These are phyloP conservation scores for Protobothrops mucrosquamatus DNA, from an alignment of 2,113 vertebrate genomes.

Conservation along the genomic window DNA sequence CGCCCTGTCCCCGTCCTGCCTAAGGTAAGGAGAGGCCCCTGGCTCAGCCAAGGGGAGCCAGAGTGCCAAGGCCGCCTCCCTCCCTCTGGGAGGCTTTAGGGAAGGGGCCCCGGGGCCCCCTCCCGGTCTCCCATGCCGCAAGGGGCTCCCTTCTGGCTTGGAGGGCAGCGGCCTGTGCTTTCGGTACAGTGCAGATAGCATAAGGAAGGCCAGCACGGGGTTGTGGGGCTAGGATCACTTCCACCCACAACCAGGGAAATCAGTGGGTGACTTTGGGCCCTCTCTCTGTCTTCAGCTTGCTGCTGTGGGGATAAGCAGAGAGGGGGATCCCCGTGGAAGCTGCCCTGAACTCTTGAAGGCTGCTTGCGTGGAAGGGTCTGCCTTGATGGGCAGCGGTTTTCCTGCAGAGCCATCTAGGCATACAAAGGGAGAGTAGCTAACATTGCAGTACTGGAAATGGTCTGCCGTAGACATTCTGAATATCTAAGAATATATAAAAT, in stretches of 20 bases:
- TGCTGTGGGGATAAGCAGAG: not conserved
- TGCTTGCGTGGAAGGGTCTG: not conserved
- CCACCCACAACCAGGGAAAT: not conserved
- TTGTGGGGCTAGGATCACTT: too few relatives aligned
- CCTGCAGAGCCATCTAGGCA: not conserved
- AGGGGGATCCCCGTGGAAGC: not conserved
- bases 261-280: not conserved
- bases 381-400: not conserved
- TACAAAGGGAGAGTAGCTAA: not conserved
- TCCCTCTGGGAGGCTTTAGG: not conserved
- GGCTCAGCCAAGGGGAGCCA: not conserved
- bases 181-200: not conserved
- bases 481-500: not conserved
- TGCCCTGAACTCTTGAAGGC: not conserved
- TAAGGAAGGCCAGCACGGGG: not conserved
- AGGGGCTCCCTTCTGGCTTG: not conserved
- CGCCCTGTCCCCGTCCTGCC: slow-evolving; percentile 67
- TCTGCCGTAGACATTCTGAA: not conserved
- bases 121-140: not conserved
- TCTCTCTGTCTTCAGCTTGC: not conserved
- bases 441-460: not conserved
- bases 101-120: not conserved
- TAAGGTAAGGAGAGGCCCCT: slow-evolving; percentile 57
- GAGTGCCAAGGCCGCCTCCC: not conserved
- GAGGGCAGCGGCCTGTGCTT: not conserved